Evolutionary conservation across 2,888 invertebrate species (phyloP), one percentile per base, ranked within the genome.

Genomic region (Polydrusus cervinus): DNA sequence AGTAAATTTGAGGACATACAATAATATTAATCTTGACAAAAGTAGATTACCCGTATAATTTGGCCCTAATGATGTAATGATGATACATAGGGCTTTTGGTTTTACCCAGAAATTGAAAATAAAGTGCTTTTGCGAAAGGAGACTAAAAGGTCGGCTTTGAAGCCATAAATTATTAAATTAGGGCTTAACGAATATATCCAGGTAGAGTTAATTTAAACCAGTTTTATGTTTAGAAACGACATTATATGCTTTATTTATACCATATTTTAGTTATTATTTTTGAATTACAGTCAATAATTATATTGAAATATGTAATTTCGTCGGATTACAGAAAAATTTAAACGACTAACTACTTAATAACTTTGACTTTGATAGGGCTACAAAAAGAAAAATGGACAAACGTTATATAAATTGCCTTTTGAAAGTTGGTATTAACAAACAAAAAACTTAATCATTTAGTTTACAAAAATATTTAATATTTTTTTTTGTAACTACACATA

Each of bases 1-100:
- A 40, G 68, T 71, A 71, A 71, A 67, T 67, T 75, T 67, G 71
- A 80, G 81, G 80, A 81, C 82, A 74, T 71, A 75, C 71, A 71
- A 77, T 77, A 77, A 74, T 77, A 74, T 77, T 74, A 77, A 77
- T 77, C 66, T 71, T 65, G 64, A 66, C 71, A 65, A 68, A 74
- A 77, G 74, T 74, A 69, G 77, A 77, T 77, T 77, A 67, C 57
- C 66, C 71, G 71, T 64, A 71, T 74, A 77, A 74, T 74, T 65
- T 71, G 68, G 43, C 65, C 71, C 67, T 77, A 72, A 77, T 71
- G 71, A 77, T 68, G 68, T 77, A 77, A 74, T 74, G 57, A 71
- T 71, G 71, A 71, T 76, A 53, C 40, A 16, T 61, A 16, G 57
- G 53, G 67, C 47, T 60, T 53, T 30, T 34, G 66, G 71, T 34